These are phyloP conservation scores for Drosophila prolongata DNA, from an alignment of 2,888 invertebrate species.

Conservation along the genomic window DNA sequence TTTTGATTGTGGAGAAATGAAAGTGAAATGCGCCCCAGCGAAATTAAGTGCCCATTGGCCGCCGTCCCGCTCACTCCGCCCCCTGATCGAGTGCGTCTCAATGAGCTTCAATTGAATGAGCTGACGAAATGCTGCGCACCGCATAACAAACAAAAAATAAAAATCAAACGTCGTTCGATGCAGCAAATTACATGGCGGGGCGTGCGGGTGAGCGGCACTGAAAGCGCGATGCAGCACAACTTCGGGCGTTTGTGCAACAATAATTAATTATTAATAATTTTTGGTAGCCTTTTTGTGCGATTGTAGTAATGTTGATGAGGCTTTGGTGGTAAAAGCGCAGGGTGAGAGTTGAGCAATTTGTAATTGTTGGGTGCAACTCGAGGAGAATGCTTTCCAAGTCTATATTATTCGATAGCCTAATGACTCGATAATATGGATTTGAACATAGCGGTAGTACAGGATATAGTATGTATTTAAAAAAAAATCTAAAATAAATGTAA, in stretches of 20 bases:
- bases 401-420: constrained; percentile 1
- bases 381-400: neutral
- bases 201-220: neutral
- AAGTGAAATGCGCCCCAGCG: constrained; percentile 76
- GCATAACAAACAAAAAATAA: constrained; percentile 65
- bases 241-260: constrained; percentile 54
- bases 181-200: constrained; percentile 1
- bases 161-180: constrained; percentile 42
- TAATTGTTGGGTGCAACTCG: neutral
- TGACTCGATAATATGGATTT: neutral
- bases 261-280: constrained; percentile 67
- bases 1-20: constrained; percentile 70
- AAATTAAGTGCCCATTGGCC: constrained; percentile 59
- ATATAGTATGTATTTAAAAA: too few species aligned
- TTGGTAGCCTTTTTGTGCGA: constrained; percentile 35
- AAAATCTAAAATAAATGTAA: too few species aligned
- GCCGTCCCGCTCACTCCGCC: neutral
- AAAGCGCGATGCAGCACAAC: constrained; percentile 16
- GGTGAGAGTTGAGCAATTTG: constrained; percentile 26
- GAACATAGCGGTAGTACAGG: too few species aligned
- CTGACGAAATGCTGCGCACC: constrained; percentile 69
- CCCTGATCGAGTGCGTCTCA: constrained; percentile 55
- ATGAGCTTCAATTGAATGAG: constrained; percentile 71
- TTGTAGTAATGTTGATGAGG: constrained; percentile 43
- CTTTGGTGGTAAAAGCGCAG: constrained; percentile 2